Base-by-base conservation (phyloP, 2,113 vertebrate genomes). In the Cyprinodon brontotheroides region DNA sequence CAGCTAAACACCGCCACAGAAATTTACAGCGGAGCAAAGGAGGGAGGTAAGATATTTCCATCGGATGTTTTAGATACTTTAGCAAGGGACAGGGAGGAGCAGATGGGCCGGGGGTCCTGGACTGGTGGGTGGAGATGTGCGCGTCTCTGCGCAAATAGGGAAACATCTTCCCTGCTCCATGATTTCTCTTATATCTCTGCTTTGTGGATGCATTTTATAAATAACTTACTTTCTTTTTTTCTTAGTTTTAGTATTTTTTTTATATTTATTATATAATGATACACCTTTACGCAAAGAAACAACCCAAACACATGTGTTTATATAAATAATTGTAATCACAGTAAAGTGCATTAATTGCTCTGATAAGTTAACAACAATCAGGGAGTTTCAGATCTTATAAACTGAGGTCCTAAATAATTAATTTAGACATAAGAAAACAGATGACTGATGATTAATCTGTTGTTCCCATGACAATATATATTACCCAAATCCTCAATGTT, bases 1-100 rank as follows among this genome's bases (percentile, higher is more conserved):
- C 69, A 63, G 65, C 45, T 64, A 79, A 80, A 83, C 66, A 87
- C 45, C 68, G 37, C 48, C 38, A 63, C 10, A 79, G 63, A 80
- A 48, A 65, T 45, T 59, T 2, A 65, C 29, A 10, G 64, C 40
- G 43, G 75, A 74, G 15, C 75, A 79, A 40, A 47, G 68, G 40
- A 80, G 43, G 64, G 48, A 83, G 87, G 89, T 92, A 79, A 87
- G 83, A 11, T 61, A 36, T 40, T 43, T 69, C 43, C 17, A 12
- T 22, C 11, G 1, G n/a, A 48, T 67, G 70, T 74, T 29, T 48
- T 63, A 53, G 37, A 48, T 40, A 57, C 9, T 61, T 39, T 29
- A 59, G 4, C 4, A 17, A 13, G 20, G 7, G 64, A 36, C n/a
- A 43, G n/a, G n/a, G 64, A 57, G 64, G 10, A 22, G 64, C 5